Evolutionary conservation across 2,113 vertebrate species (phyloP).

Genomic region (Aphelocoma coerulescens): DNA sequence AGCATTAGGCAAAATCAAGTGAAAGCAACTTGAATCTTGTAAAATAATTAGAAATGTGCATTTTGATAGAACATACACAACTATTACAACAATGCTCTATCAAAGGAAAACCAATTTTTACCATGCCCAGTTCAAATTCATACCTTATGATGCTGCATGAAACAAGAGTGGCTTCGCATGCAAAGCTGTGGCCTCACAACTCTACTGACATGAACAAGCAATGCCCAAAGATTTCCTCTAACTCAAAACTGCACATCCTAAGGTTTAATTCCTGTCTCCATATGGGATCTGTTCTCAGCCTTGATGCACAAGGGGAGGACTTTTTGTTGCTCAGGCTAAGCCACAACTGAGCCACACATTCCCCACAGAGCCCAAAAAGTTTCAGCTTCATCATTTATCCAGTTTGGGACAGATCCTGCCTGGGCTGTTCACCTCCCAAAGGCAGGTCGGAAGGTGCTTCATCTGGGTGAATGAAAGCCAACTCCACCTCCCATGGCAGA

Average conservation of each 20-base stretch:
- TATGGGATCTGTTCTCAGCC: background rate
- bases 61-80: background rate
- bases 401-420: background rate
- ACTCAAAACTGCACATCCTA: background rate
- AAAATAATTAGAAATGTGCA: background rate
- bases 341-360: background rate
- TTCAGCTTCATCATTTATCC: background rate
- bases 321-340: background rate
- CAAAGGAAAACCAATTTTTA: background rate
- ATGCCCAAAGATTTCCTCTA: background rate
- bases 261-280: background rate
- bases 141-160: background rate
- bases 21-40: background rate
- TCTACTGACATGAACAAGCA: background rate
- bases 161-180: rapidly evolving
- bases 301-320: background rate
- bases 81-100: background rate
- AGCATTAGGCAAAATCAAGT: background rate
- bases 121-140: background rate
- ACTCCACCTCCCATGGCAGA: background rate
- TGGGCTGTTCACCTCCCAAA: background rate
- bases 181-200: background rate
- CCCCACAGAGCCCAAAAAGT: background rate
- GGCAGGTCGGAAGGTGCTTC: background rate
- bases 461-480: background rate